Conservation (phyloP, 2,113 vertebrate genomes). For the Sturnus vulgaris region DNA sequence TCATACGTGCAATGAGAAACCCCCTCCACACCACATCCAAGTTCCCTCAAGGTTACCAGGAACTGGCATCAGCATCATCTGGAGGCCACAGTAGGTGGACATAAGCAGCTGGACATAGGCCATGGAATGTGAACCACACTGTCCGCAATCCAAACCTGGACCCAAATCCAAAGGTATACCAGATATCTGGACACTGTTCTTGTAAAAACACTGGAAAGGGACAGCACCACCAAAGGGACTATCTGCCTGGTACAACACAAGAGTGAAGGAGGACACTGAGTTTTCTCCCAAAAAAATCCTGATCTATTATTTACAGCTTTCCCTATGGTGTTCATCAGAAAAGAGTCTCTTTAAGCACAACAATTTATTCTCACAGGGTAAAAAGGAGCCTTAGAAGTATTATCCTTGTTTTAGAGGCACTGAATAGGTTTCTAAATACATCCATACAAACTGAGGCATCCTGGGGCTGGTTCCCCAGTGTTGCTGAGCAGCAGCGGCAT, state of each 20-base stretch:
- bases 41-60: background rate
- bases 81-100: background rate
- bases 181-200: background rate
- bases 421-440: background rate
- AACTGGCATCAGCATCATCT: background rate
- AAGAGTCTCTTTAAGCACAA: background rate
- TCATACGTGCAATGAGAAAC: background rate
- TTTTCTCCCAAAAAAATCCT: background rate
- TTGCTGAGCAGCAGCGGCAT: background rate
- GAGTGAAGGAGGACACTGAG: background rate
- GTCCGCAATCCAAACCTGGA: background rate
- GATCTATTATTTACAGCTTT: background rate
- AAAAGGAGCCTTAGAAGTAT: background rate
- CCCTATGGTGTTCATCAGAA: fast-evolving
- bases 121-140: background rate
- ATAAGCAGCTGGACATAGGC: background rate
- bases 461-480: background rate
- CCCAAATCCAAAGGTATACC: background rate
- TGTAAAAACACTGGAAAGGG: background rate
- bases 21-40: background rate
- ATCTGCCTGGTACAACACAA: background rate
- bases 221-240: background rate
- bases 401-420: background rate
- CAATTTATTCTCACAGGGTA: background rate
- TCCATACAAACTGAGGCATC: background rate